A percentile compares a stretch with the other conserved stretches of the same genome.
Evolutionary conservation across 1,140 invertebrate species (phyloP).

Genomic region (Chironomus striatipennis): DNA sequence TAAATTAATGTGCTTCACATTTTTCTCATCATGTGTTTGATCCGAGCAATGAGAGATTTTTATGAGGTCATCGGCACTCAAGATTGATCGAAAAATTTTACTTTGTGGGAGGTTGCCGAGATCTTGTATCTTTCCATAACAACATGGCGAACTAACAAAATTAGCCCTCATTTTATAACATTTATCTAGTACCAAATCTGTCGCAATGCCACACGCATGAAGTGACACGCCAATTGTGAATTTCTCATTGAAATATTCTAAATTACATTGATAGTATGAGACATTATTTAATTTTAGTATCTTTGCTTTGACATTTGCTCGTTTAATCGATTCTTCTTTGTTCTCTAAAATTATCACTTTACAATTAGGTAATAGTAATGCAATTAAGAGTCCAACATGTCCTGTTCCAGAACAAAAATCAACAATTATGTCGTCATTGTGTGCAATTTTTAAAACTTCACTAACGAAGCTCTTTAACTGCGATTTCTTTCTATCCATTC

Average conservation of each 20-base stretch:
- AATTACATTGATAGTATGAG: slow-evolving; percentile 73
- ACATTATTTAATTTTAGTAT: slow-evolving; percentile 67
- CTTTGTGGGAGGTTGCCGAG: slow-evolving; percentile 67
- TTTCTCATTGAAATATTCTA: slow-evolving; percentile 69
- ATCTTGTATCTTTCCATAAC: slow-evolving; percentile 80
- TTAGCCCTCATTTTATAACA: slow-evolving; percentile 66
- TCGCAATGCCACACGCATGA: slow-evolving; percentile 91
- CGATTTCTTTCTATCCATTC: slow-evolving; percentile 71
- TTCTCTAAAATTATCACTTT: slow-evolving; percentile 81
- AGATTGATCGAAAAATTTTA: slow-evolving; percentile 42
- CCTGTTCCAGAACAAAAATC: slow-evolving; percentile 94
- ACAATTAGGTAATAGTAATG: slow-evolving; percentile 66
- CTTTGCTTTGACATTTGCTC: slow-evolving; percentile 62
- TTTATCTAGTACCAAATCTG: slow-evolving; percentile 82
- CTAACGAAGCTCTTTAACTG: slow-evolving; percentile 84
- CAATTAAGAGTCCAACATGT: slow-evolving; percentile 81
- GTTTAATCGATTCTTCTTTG: slow-evolving; percentile 75
- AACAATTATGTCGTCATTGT: slow-evolving; percentile 58
- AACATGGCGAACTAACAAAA: slow-evolving; percentile 90
- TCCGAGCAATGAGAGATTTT: slow-evolving; percentile 81
- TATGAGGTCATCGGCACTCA: slow-evolving; percentile 59
- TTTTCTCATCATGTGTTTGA: slow-evolving; percentile 69
- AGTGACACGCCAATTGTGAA: slow-evolving; percentile 80
- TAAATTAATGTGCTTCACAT: slow-evolving; percentile 39
- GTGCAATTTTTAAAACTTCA: slow-evolving; percentile 61